Base-by-base conservation (phyloP, 2,113 vertebrate genomes). In the Probosciger aterrimus region DNA sequence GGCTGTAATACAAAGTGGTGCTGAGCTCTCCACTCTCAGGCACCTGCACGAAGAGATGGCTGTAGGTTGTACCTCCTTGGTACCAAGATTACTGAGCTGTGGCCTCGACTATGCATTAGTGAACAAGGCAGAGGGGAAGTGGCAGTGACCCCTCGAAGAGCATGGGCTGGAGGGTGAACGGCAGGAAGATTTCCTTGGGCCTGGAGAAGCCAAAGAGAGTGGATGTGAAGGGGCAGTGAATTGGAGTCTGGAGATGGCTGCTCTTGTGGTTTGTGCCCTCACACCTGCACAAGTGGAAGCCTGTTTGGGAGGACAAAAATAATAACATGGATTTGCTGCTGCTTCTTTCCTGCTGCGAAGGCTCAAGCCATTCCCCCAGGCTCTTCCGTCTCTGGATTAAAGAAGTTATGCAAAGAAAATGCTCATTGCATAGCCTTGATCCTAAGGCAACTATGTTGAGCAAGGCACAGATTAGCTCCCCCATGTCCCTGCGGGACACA, bases 61-160 rank as follows among this genome's bases (percentile, higher is more conserved):
- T 41, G 41, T 2, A 13, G 20, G 41, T 67, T 60, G 16, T 39
- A 41, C 44, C n/a, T 76, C 77, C 68, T 59, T 59, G 33, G 57
- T 59, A 59, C 22, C 33, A 16, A 59, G 22, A 35, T 15, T 24
- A 59, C 33, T 16, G 33, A 12, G 50, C 82, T 55, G 14, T 30
- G 20, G 14, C 55, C 88, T 88, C 0, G 0, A 3, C n/a, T 77
- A 17, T 47, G 79, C 18, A 2, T 10, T 1, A 5, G 11, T 16
- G 60, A 49, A 4, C 52, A 16, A 75, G 80, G 46, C 50, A 63
- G 60, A 83, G 35, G 41, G 46, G 59, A 59, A 49, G 4, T 35
- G 63, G 37, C 79, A 50, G 37, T 19, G 30, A 46, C 63, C 13
- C 50, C 11, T 22, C 22, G 35, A 79, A 27, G 25, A 44, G 28